Evolutionary conservation across 2,888 invertebrate genomes (phyloP).

Genomic region (Muscina levida): DNA sequence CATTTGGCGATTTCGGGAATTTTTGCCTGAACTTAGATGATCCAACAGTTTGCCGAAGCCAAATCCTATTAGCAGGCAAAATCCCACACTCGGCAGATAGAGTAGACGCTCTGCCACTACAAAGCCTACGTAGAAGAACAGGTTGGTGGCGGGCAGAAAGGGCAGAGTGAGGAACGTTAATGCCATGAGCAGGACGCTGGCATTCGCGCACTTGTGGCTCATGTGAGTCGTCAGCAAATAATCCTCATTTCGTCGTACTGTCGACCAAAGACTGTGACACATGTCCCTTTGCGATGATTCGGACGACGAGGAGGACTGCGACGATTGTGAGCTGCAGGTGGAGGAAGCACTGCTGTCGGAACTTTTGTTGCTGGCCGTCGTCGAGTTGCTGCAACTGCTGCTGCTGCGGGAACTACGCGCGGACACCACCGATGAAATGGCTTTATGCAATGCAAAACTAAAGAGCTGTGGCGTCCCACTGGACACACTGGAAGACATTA

Average conservation of each 20-base stretch:
- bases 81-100: constrained; percentile 97
- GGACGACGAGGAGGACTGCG: constrained; percentile 54
- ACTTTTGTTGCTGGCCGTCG: constrained; percentile 80
- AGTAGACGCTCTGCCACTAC: constrained; percentile 97
- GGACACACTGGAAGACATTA: constrained; percentile 71
- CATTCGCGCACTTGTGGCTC: constrained; percentile 63
- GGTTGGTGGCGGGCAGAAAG: constrained; percentile 96
- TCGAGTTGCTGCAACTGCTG: constrained; percentile 78
- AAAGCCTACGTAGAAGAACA: constrained; percentile 98
- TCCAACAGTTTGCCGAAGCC: constrained; percentile 82
- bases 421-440: constrained; percentile 67
- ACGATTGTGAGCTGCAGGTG: constrained; percentile 73
- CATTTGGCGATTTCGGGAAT: constrained; percentile 73
- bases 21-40: constrained; percentile 77
- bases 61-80: constrained; percentile 92
- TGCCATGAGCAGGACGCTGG: constrained; percentile 82
- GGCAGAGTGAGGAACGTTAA: constrained; percentile 92
- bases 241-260: constrained; percentile 31
- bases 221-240: constrained; percentile 56
- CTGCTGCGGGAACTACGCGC: constrained; percentile 77
- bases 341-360: constrained; percentile 77
- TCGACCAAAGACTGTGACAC: constrained; percentile 44
- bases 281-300: constrained; percentile 47
- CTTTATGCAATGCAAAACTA: constrained; percentile 70
- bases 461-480: constrained; percentile 68